Base-by-base conservation (phyloP, 2,888 invertebrate species). In the Parnassius orleans region DNA sequence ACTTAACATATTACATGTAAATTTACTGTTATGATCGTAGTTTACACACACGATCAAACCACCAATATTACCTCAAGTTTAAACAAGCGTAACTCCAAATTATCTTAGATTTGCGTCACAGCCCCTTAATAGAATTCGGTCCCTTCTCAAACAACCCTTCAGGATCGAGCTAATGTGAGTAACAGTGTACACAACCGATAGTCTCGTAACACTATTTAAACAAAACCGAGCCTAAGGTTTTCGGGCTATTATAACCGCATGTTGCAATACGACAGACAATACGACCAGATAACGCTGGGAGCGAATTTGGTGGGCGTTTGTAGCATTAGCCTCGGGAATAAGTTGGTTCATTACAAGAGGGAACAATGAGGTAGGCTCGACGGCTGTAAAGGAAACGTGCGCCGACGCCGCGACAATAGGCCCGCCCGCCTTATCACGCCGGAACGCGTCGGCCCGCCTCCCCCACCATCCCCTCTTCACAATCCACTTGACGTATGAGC, bases 351-450 rank as follows among this genome's bases (percentile, higher is more conserved):
- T 91, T 91, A 91, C 86, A 48, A 73, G 72, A 72, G 82, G 73
- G 85, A 90, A 90, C 91, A 90, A 90, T 79, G 80, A 83, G 73
- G 85, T 84, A 85, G 90, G 89, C 90, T 84, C 87, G 87, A 77
- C 88, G 86, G 84, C 84, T 81, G 82, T 77, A 80, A 83, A 90
- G 90, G 90, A 90, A 91, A 90, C 90, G 88, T 90, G 90, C 89
- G 90, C 88, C 87, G 87, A 90, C 89, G 91, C 88, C 82, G 84
- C 79, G 75, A 91, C 90, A 91, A 91, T 87, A 74, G 86, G 70
- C 77, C 77, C 82, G 80, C 80, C 75, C 81, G 88, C 87, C 88
- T 90, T 90, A 91, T 90, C 90, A 74, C 82, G 86, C 90, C 90
- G 91, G 90, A 90, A 90, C 87, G 90, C 84, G 86, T 77, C 85